These are phyloP conservation scores for silkworm (Bombyx mori) DNA, from an alignment of 1,140 invertebrate species.

Conservation along the genomic window DNA sequence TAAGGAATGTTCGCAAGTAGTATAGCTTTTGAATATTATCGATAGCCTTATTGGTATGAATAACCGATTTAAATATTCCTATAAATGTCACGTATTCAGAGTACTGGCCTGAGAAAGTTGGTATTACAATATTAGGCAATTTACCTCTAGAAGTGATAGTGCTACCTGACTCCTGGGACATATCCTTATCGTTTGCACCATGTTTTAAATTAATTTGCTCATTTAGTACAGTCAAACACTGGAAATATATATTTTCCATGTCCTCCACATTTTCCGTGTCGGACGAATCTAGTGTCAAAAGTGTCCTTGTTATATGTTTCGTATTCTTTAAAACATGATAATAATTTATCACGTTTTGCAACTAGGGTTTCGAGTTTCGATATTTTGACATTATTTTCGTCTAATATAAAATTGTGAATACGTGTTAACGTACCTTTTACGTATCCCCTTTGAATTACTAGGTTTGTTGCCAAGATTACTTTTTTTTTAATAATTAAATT, in stretches of 20 bases:
- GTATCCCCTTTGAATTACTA: background rate
- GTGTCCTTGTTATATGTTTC: constrained; percentile 2
- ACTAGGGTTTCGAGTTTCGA: background rate
- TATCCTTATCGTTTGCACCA: too few relatives aligned
- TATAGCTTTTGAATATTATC: constrained; percentile 12
- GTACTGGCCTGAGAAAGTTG: constrained; percentile 6
- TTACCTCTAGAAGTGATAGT: constrained; percentile 3
- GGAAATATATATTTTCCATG: constrained; percentile 1
- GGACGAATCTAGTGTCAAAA: background rate
- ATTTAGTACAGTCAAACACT: background rate
- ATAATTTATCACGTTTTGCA: background rate
- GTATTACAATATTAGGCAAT: constrained; percentile 8
- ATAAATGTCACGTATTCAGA: constrained; percentile 11
- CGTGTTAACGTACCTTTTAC: constrained; percentile 2
- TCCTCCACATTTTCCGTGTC: background rate
- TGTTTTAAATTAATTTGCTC: constrained; percentile 2
- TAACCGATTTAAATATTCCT: constrained; percentile 8
- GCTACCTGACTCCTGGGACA: background rate
- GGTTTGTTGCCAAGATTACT: too few relatives aligned
- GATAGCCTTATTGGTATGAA: constrained; percentile 8
- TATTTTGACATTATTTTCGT: background rate
- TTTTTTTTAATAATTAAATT: too few relatives aligned
- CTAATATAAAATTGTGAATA: background rate
- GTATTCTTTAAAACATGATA: constrained; percentile 1
- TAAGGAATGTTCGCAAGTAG: constrained; percentile 11